Evolutionary conservation across 2,888 invertebrate genomes (phyloP), one percentile per base, ranked within the genome.

Genomic region (Ceratothoa steindachneri): DNA sequence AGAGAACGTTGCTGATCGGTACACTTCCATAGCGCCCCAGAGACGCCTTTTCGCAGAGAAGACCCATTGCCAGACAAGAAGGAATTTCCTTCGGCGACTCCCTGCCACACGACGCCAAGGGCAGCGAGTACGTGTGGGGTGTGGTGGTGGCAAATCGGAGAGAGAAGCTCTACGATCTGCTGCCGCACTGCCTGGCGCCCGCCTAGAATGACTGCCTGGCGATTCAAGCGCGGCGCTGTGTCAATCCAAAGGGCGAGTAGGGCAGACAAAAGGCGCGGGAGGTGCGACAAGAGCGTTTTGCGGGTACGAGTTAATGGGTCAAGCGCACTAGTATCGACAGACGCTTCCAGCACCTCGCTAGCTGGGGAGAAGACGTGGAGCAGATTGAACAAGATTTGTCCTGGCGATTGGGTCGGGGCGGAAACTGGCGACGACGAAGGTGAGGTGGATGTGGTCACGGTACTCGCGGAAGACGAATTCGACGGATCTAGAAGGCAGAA

Each of bases 131-230:
- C 91, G 82, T 90, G 90, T 19, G 89, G 87, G 12, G 92, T 90
- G 83, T 94, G 93, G 82, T 92, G 91, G 72, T 91, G 88, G 5
- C 93, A 91, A 68, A 95, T 89, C 0, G 94, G 94, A 81, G 92
- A 92, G 2, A 95, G 84, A 81, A 94, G 90, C 83, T 93, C 92
- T 81, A 94, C 85, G 67, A 95, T 86, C 81, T 92, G 90, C 81
- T 92, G 90, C 78, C 91, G 89, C 12, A 93, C 90, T 80, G 90
- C 87, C 83, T 91, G 87, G 2, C 88, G 86, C 82, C 87, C 88
- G 30, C 89, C 89, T 71, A 88, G 87, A 4, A 89, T 86, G 65
- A 71, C 67, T 30, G 64, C 30, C 67, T 69, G 68, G 15, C 67
- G 30, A 55, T 75, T 73, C 41, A 55, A 72, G 5, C 85, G 85